These are phyloP conservation scores for Drosophila merina DNA, from an alignment of 2,888 invertebrate genomes.

Conservation along the genomic window DNA sequence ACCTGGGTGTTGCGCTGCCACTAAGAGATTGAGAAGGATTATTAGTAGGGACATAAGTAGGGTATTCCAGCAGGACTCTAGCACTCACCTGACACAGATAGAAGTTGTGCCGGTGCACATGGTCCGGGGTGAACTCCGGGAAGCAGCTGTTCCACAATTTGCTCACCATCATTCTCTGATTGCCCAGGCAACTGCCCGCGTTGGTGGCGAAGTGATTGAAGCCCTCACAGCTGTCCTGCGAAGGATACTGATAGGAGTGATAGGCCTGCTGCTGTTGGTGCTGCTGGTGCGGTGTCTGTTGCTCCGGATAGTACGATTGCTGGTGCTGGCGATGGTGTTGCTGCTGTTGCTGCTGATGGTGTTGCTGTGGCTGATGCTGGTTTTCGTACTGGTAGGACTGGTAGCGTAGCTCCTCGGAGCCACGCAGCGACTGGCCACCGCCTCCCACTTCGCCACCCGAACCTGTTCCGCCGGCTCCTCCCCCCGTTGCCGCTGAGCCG, in stretches of 20 bases:
- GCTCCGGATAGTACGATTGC: conserved; percentile 50
- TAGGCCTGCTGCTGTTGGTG: conserved; percentile 65
- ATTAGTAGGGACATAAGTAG: background rate
- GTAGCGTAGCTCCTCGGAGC: conserved; percentile 60
- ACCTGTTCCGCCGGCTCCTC: conserved; percentile 20
- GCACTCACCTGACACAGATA: conserved; percentile 83
- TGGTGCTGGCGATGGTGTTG: conserved; percentile 51
- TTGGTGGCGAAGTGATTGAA: conserved; percentile 80
- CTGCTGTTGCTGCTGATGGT: conserved; percentile 59
- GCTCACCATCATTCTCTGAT: conserved; percentile 84
- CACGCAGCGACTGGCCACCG: conserved; percentile 48
- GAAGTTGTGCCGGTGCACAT: conserved; percentile 84
- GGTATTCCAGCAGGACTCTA: background rate
- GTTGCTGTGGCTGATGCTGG: conserved; percentile 52
- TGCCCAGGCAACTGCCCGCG: conserved; percentile 78
- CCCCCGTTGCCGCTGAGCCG: conserved; percentile 54
- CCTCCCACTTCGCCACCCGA: conserved; percentile 21
- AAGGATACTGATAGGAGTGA: conserved; percentile 66
- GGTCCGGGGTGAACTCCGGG: conserved; percentile 83
- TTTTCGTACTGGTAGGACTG: conserved; percentile 51
- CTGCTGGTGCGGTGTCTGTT: conserved; percentile 51
- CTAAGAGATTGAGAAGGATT: conserved; percentile 47
- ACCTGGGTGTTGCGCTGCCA: conserved; percentile 84
- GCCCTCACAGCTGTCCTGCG: conserved; percentile 81
- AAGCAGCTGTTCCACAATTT: conserved; percentile 84